Evolutionary conservation across 1,140 invertebrate species (phyloP), one percentile per base, ranked within the genome.

Genomic region (Lepidurus packardi): DNA sequence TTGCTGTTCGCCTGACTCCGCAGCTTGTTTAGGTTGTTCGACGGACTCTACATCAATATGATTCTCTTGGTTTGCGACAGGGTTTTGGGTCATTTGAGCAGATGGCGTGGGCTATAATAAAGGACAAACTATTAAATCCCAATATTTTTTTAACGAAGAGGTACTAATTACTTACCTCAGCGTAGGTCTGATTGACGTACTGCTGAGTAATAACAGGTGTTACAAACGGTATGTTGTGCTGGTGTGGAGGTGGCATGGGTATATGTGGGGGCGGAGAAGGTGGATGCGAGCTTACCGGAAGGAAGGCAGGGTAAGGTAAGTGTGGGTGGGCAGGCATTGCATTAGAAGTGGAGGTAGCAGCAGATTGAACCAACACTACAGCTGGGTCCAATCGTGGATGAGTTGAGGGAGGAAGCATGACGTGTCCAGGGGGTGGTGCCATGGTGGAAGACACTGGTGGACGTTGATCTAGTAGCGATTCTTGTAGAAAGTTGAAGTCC

Each of bases 401-500:
- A 34, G 78, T 75, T 21, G 47, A 73, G 43, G 78, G 78, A 34
- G 75, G 73, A 53, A 34, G 76, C 24, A 65, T 34, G 41, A 45
- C 76, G 44, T 45, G 24, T 21, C 65, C 44, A 24, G 75, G n/a
- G 24, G 73, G 73, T 24, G 75, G 43, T n/a, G 78, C 73, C n/a
- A 78, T 74, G 21, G 78, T 75, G 21, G 78, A 44, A 74, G 78
- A 74, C 16, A 78, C 73, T 21, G 43, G 65, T 7, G 78, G 73
- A 43, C 75, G 65, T 24, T 53, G n/a, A 43, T 78, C 78, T 43
- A 78, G 74, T 25, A 78, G 74, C 7, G 78, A 78, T 47, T 78
- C 78, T 78, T 78, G 78, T 7, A 78, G 65, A 41, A 78, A 78
- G 43, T 78, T 78, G 43, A 78, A 78, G 47, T 78, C 78, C 41